These are phyloP conservation scores for Epizoanthus illoricatus DNA, from an alignment of 92 coral and sea anemone genomes.

Conservation along the genomic window DNA sequence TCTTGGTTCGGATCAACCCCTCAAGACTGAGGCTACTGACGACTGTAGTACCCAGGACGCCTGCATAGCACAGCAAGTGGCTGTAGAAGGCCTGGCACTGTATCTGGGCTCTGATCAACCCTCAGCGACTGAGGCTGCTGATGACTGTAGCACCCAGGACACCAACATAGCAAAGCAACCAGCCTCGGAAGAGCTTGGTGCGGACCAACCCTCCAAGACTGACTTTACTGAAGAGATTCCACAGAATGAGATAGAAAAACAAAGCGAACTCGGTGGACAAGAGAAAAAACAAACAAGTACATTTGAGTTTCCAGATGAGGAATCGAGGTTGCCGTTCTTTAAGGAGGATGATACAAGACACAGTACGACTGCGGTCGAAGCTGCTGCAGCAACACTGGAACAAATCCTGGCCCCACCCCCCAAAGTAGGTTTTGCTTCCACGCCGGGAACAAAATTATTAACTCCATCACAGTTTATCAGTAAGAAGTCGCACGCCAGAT, in stretches of 20 bases:
- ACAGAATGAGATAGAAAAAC: neutral
- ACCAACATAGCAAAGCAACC: conserved; percentile 61
- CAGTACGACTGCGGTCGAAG: neutral
- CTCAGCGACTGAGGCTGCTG: neutral
- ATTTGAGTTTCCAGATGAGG: conserved; percentile 34
- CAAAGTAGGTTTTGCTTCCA: conserved; percentile 45
- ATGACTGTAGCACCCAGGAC: conserved; percentile 57
- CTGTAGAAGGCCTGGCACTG: conserved; percentile 55
- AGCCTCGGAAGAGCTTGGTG: conserved; percentile 46
- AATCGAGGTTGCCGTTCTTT: conserved; percentile 22
- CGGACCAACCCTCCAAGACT: neutral
- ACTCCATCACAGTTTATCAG: conserved; percentile 29
- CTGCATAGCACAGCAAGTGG: conserved; percentile 62
- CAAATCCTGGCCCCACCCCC: conserved; percentile 48
- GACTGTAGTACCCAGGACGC: conserved; percentile 58
- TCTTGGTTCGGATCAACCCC: neutral
- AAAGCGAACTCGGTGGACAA: neutral
- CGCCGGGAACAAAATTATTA: conserved; percentile 31
- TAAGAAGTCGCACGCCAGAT: conserved; percentile 25
- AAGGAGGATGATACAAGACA: conserved; percentile 25
- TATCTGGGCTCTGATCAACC: conserved; percentile 1
- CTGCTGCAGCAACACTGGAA: conserved; percentile 50
- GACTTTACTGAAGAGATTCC: neutral
- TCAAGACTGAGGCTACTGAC: neutral
- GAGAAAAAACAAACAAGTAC: neutral